These are phyloP conservation scores for Galleria mellonella DNA, from an alignment of 1,140 invertebrate species.

Conservation along the genomic window DNA sequence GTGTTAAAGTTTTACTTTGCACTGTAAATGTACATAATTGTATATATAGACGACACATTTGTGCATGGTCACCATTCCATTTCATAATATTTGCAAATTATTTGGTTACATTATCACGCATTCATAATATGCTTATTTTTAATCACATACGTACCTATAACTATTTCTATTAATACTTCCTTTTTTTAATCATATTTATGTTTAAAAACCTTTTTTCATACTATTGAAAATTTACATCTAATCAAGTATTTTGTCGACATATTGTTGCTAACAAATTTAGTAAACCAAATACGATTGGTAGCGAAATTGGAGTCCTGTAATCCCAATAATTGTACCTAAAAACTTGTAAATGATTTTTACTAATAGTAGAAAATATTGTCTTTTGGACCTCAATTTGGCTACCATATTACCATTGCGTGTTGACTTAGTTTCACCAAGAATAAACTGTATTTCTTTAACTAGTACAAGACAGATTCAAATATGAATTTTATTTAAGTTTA, in stretches of 20 bases:
- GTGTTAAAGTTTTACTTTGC: not conserved
- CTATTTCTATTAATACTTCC: not conserved
- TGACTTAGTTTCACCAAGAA: not conserved
- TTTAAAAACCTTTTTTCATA: not conserved
- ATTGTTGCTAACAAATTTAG: not conserved
- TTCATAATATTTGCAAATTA: too few relatives aligned
- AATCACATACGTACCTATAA: not conserved
- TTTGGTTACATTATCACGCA: not conserved
- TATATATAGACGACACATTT: slow-evolving; percentile 1
- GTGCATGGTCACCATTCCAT: too few relatives aligned
- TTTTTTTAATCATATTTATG: not conserved
- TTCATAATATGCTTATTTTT: not conserved
- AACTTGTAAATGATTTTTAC: slow-evolving; percentile 5
- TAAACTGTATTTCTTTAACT: too few relatives aligned
- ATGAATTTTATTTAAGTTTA: too few relatives aligned
- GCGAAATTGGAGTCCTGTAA: slow-evolving; percentile 42
- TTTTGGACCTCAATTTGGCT: slow-evolving; percentile 64
- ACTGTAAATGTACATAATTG: slow-evolving; percentile 5
- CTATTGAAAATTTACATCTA: not conserved
- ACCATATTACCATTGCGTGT: slow-evolving; percentile 37
- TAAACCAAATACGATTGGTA: slow-evolving; percentile 43
- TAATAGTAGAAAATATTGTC: slow-evolving; percentile 41
- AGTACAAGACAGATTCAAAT: too few relatives aligned
- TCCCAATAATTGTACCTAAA: slow-evolving; percentile 1
- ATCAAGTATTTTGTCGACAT: not conserved